Evolutionary conservation across 2,888 invertebrate species (phyloP).

Genomic region (Harpalus rubripes): DNA sequence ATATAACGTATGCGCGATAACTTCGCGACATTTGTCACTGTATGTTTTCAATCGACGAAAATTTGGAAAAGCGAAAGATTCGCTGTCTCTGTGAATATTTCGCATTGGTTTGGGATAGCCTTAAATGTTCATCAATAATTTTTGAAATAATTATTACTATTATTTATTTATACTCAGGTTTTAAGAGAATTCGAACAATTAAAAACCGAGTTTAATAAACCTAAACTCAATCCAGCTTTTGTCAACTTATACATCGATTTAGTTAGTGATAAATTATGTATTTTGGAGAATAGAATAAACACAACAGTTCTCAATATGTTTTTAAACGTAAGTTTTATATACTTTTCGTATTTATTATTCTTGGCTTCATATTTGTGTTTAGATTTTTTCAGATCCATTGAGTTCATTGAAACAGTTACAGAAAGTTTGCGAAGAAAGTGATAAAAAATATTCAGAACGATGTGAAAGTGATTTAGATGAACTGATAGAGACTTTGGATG

Average conservation of each 20-base stretch:
- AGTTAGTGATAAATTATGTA: constrained; percentile 82
- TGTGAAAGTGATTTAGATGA: constrained; percentile 77
- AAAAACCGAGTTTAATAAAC: constrained; percentile 76
- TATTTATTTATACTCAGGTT: constrained; percentile 75
- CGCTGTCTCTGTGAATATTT: no score
- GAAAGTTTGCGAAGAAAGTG: constrained; percentile 70
- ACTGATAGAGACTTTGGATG: constrained; percentile 83
- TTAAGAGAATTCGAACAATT: constrained; percentile 79
- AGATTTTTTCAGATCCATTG: constrained; percentile 73
- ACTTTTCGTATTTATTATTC: constrained; percentile 70
- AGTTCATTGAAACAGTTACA: constrained; percentile 72
- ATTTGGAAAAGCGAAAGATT: no score
- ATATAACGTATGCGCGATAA: no score
- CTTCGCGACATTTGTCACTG: no score
- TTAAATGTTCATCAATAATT: no score
- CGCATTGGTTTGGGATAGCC: no score
- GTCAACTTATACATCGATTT: constrained; percentile 81
- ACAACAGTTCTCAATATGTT: constrained; percentile 82
- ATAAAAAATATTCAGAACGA: constrained; percentile 71
- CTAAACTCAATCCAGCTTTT: constrained; percentile 78
- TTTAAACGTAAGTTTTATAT: constrained; percentile 76
- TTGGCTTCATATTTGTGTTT: constrained; percentile 30
- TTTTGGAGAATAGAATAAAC: constrained; percentile 84
- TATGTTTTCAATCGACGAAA: no score
- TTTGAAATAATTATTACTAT: neutral